Conservation (phyloP, 2,797 vertebrate genomes). For the Rhynchotus rufescens region DNA sequence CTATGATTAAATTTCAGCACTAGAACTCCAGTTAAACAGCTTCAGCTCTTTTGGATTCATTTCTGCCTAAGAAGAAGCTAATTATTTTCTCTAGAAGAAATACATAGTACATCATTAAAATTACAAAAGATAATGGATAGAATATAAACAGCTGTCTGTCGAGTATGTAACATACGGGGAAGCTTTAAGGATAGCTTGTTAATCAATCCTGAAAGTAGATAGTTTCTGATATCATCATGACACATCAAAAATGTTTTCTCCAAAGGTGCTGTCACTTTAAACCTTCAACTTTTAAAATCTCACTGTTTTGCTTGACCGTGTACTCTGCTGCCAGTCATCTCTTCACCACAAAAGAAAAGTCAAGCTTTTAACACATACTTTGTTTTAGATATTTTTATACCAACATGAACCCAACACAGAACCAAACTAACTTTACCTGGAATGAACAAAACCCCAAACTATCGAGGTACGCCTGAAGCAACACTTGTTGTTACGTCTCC, state of each 20-base stretch:
- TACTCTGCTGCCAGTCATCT: background rate
- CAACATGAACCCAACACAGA: background rate
- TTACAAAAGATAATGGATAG: background rate
- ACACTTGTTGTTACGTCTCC: background rate
- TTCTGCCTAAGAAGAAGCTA: background rate
- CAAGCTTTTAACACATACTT: background rate
- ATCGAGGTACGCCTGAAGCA: background rate
- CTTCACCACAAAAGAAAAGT: background rate
- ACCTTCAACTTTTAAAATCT: background rate
- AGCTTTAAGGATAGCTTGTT: background rate
- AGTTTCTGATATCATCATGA: background rate
- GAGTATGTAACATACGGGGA: accelerated
- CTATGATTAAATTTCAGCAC: background rate
- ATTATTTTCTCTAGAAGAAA: background rate
- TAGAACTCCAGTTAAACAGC: background rate
- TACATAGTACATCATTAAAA: background rate
- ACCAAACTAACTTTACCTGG: background rate
- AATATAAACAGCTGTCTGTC: background rate
- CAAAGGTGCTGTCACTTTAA: background rate
- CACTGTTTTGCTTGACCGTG: background rate
- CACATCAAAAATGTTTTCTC: background rate
- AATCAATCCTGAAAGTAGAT: background rate
- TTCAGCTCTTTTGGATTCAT: background rate
- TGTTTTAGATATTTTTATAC: background rate
- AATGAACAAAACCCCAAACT: background rate